These are phyloP conservation scores for Alcis repandata DNA, from an alignment of 2,888 invertebrate species.

Conservation along the genomic window DNA sequence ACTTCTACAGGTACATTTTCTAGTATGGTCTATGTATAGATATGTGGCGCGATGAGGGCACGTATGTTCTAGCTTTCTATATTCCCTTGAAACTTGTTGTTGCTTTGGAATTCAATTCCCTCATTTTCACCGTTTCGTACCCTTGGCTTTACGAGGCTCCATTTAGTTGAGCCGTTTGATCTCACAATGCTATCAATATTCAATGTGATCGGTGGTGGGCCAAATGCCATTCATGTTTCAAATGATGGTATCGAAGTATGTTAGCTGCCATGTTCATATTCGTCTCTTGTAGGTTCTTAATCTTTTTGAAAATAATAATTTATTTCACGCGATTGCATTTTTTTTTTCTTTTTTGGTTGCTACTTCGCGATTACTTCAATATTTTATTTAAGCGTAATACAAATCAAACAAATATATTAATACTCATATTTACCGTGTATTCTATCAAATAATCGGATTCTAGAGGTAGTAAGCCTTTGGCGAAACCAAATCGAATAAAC, in stretches of 20 bases:
- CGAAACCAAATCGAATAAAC: constrained; percentile 23
- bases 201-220: too few relatives aligned
- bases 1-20: constrained; percentile 30
- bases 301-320: too few relatives aligned
- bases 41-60: constrained; percentile 5
- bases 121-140: too few relatives aligned
- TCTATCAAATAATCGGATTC: constrained; percentile 13
- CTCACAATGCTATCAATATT: too few relatives aligned
- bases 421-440: constrained; percentile 6
- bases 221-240: too few relatives aligned
- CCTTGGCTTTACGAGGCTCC: too few relatives aligned
- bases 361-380: background rate
- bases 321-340: too few relatives aligned
- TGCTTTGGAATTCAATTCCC: background rate
- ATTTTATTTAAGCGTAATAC: background rate
- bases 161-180: too few relatives aligned
- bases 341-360: too few relatives aligned
- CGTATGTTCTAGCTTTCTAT: constrained; percentile 30
- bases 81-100: constrained; percentile 28
- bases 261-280: too few relatives aligned
- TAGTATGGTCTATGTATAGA: constrained; percentile 8
- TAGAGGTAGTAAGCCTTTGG: constrained; percentile 12
- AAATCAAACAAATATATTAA: background rate
- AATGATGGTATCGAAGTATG: too few relatives aligned
- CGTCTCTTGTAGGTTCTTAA: too few relatives aligned